These are phyloP conservation scores for Eudyptes chrysolophus DNA, from an alignment of 2,113 vertebrate species.

Conservation along the genomic window DNA sequence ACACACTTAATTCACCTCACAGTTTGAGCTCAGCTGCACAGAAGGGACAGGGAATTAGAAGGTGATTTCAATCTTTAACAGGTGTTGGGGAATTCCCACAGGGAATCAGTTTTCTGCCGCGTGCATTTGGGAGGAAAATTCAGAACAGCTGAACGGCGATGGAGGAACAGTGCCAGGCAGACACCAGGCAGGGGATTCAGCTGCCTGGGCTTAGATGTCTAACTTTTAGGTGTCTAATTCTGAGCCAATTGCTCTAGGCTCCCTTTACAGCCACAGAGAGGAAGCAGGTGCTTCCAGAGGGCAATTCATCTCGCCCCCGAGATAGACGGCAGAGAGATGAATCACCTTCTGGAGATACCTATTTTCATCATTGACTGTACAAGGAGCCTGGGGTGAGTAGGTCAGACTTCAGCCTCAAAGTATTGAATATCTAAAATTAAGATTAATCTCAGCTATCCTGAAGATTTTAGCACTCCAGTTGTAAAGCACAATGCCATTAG, in stretches of 20 bases:
- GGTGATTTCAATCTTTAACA: not conserved
- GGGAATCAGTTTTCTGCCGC: not conserved
- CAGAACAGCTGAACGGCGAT: not conserved
- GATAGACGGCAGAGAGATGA: not conserved
- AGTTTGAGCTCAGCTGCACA: not conserved
- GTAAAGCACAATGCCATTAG: not conserved
- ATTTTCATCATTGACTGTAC: not conserved
- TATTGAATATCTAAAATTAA: not conserved
- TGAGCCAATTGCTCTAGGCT: slow-evolving; percentile 46
- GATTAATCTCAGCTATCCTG: slow-evolving; percentile 7
- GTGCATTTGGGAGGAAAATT: not conserved
- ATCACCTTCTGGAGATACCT: slow-evolving; percentile 1
- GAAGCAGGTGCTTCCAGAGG: slow-evolving; percentile 47
- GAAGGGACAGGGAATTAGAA: not conserved
- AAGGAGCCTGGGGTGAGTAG: not conserved
- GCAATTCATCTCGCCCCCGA: not conserved
- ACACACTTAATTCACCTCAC: not conserved
- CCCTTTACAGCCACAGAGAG: not conserved
- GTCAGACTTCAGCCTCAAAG: not conserved
- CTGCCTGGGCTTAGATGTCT: slow-evolving; percentile 18
- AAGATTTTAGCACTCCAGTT: not conserved
- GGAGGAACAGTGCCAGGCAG: slow-evolving; percentile 16
- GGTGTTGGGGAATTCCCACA: slow-evolving; percentile 3
- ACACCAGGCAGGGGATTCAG: not conserved
- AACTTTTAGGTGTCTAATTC: not conserved